Percentiles rank a stretch among this genome's conserved stretches.
These are phyloP conservation scores for Phoxinus dragarum DNA, from an alignment of 2,797 vertebrate genomes.

Conservation along the genomic window DNA sequence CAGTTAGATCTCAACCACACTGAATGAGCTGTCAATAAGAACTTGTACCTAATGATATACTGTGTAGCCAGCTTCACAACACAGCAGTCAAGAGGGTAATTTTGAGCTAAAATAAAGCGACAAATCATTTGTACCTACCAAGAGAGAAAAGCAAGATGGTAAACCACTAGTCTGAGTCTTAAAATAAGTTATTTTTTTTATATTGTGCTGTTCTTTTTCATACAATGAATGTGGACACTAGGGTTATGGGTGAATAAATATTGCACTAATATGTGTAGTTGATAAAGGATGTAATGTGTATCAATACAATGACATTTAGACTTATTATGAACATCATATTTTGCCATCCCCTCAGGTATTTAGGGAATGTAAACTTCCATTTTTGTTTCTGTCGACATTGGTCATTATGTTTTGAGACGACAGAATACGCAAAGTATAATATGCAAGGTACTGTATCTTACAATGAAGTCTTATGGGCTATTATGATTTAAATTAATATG, in stretches of 20 bases:
- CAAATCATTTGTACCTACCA: background rate
- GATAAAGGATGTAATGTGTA: background rate
- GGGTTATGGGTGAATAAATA: background rate
- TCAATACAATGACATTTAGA: background rate
- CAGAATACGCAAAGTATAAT: background rate
- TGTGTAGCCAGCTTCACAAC: background rate
- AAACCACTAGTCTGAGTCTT: background rate
- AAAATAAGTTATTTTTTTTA: no score
- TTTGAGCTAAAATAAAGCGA: background rate
- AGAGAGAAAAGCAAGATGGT: background rate
- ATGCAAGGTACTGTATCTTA: background rate
- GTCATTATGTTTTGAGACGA: background rate
- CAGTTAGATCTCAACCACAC: conserved; percentile 5
- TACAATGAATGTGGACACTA: background rate
- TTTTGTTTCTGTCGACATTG: background rate
- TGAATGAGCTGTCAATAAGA: conserved; percentile 14
- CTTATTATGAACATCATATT: background rate
- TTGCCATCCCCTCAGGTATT: background rate
- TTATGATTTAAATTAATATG: background rate
- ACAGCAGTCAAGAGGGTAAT: conserved; percentile 9
- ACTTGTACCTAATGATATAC: background rate
- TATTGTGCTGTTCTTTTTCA: background rate
- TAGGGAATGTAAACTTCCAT: no score
- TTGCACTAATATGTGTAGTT: background rate
- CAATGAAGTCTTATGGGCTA: background rate